These are phyloP conservation scores for Myotis davidii DNA, from an alignment of 2,113 vertebrate species.

Conservation along the genomic window DNA sequence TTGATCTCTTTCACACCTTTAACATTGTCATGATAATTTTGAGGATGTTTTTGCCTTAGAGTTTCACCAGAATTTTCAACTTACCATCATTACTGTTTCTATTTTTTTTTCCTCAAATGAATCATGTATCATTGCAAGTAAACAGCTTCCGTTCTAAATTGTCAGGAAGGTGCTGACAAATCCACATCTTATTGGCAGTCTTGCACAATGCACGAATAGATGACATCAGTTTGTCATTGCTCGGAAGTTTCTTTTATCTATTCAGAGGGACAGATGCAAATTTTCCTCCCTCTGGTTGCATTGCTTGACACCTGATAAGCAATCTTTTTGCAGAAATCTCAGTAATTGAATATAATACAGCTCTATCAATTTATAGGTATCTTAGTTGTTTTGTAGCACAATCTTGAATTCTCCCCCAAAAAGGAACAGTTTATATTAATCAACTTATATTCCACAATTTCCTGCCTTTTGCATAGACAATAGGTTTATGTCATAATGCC, in stretches of 20 bases:
- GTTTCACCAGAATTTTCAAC: background rate
- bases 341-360: background rate
- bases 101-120: background rate
- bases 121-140: background rate
- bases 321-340: background rate
- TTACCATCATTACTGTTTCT: background rate
- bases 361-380: background rate
- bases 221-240: background rate
- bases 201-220: background rate
- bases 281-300: background rate
- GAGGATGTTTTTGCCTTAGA: background rate
- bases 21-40: background rate
- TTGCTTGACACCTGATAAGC: background rate
- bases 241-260: background rate
- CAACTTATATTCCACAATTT: background rate
- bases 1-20: background rate
- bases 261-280: background rate
- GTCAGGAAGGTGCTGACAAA: background rate
- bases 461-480: background rate
- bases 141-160: background rate
- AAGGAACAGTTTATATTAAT: background rate
- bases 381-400: background rate
- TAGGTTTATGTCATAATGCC: background rate
- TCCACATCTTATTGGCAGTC: background rate
- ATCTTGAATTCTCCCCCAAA: background rate